Percentiles rank a stretch among this genome's conserved stretches.
phyloP scores from a whole-genome alignment of 2,113 vertebrate genomes.

The Dromiciops gliroides region DNA sequence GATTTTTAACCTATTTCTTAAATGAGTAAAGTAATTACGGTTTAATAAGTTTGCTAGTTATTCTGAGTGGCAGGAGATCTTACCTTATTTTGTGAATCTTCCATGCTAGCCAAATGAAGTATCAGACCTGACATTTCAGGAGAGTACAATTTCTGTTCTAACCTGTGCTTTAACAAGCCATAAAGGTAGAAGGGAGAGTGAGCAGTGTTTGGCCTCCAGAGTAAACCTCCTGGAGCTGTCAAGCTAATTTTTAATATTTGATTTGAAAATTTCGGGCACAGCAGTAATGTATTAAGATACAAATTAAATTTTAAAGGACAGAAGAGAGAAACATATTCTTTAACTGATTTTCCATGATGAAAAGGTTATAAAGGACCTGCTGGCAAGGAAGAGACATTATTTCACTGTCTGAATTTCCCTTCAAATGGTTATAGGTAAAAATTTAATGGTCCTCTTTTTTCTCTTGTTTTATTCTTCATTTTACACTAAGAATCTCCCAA shows the following conservation, averaged over 20 bases:
- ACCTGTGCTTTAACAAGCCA: constrained; percentile 40
- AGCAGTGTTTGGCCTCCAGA: constrained; percentile 44
- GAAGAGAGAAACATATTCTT: constrained; percentile 15
- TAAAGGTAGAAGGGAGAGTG: constrained; percentile 47
- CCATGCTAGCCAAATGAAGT: no score
- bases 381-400: constrained; percentile 68
- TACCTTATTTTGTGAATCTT: no score
- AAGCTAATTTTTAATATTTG: constrained; percentile 65
- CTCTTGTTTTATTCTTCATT: constrained; percentile 37
- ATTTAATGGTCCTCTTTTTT: neutral
- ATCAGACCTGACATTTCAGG: constrained; percentile 13
- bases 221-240: constrained; percentile 40
- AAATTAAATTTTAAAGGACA: constrained; percentile 50
- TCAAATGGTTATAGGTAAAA: constrained; percentile 72
- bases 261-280: constrained; percentile 53
- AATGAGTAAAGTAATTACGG: neutral
- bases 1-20: neutral
- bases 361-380: constrained; percentile 59
- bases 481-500: constrained; percentile 77
- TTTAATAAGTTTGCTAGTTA: neutral
- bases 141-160: constrained; percentile 15
- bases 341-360: constrained; percentile 65
- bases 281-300: constrained; percentile 27
- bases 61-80: neutral
- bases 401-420: constrained; percentile 76